Base-by-base conservation (phyloP, 1,140 invertebrate genomes). In the Pomphorhynchus laevis region DNA sequence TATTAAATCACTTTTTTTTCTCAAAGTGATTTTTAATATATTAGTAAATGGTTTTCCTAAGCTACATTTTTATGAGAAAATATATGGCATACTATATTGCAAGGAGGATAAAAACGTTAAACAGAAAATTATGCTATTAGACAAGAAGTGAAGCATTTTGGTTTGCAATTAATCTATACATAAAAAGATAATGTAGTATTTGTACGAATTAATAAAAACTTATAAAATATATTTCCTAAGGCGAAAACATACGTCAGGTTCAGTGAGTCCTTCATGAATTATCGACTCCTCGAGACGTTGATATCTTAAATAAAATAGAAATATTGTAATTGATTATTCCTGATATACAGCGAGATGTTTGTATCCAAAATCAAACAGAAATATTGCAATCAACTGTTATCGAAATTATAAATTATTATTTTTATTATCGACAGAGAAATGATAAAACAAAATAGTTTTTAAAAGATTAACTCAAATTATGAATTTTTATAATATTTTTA, bases 251-350 rank as follows among this genome's bases (percentile, higher is more conserved):
- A 59, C 59, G 48, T 62, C 57, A 49, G 62, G 57, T 47, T 61
- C 58, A 34, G 49, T 51, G 17, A 63, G 46, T 21, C 72, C 72
- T 49, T 86, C 77, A 58, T 84, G 74, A 57, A 76, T 77, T 54
- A 91, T 65, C 32, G 74, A 72, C 59, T 84, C 75, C 62, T 89
- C 79, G 45, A 89, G 58, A 53, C 77, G 74, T 21, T 74, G 73
- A 51, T 79, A 66, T 54, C 76, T 71, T 51, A 20, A 52, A 47
- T 6, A 29, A 29, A 29, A 29, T 12, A 3, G 2, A 8, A 3
- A 29, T 12, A 29, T 29, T 29, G 2, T 12, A 12, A 12, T 29
- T 12, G 14, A 29, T 3, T 29, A 29, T 12, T 2, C 2, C 6
- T 6, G 2, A n/a, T n/a, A n/a, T n/a, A n/a, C n/a, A n/a, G n/a